Base-by-base conservation (phyloP, 2,113 vertebrate species). In the Corydoras maculifer region DNA sequence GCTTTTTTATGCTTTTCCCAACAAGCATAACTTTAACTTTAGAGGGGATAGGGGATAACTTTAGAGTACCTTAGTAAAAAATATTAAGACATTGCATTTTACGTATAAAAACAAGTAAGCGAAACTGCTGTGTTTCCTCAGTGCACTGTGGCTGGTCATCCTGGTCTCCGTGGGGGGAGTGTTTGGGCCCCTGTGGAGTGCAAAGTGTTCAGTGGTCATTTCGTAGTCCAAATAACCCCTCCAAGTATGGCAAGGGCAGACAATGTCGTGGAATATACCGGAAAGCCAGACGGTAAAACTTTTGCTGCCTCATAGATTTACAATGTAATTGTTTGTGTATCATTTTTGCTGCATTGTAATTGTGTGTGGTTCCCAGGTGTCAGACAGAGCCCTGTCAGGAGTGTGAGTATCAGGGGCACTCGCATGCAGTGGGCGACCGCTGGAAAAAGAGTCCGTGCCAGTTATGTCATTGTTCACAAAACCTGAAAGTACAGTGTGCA, bases 171-270 rank as follows among this genome's bases (percentile, higher is more conserved):
- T 98, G 94, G 94, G 93, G 92, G 0, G 88, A 93, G 49, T 97
- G 94, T 78, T 78, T 94, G 77, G 95, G 93, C 0, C 88, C 92
- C 0, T 94, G 94, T 30, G 91, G 91, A 0, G 87, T 91, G 61
- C 90, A 92, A 82, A 94, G 93, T 15, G 84, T 97, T 25, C 94
- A 96, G 85, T 97, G 95, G 95, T 92, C 95, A 0, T 97, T 97
- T 77, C 90, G 92, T 43, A 96, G 94, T 77, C 93, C 94, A 43
- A 92, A 90, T 79, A 95, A 92, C 78, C 93, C 93, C 13, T 79
- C 62, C 54, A 87, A 83, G 31, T 79, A 88, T 0, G 91, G 92
- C 15, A 83, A 72, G 0, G 92, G 93, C 1, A 85, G 73, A 18
- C 84, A 80, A 1, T 96, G 94, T 72, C 73, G 87, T 0, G 95